A percentile compares a stretch with the other conserved stretches of the same genome.
Evolutionary conservation across 2,797 vertebrate species (phyloP).

Genomic region (Rhadinocentrus ornatus): DNA sequence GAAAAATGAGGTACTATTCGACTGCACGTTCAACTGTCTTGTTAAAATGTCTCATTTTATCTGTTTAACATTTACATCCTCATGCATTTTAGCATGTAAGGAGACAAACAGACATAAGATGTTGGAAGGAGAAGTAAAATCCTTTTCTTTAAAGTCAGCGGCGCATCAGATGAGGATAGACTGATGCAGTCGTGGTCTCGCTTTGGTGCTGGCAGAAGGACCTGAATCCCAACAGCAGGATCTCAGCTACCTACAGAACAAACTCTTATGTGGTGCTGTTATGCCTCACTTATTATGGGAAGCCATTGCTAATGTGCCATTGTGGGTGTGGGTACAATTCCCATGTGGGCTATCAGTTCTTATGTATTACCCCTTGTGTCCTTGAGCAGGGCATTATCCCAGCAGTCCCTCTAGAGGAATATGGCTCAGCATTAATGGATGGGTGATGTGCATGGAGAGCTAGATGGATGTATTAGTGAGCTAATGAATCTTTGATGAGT

Average conservation of each 20-base stretch:
- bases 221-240: conserved; percentile 58
- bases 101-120: conserved; percentile 43
- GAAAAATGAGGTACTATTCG: conserved; percentile 27
- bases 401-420: conserved; percentile 60
- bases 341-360: conserved; percentile 72
- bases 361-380: conserved; percentile 71
- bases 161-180: conserved; percentile 40
- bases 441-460: conserved; percentile 60
- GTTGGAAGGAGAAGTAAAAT: not conserved
- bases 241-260: conserved; percentile 42
- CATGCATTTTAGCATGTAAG: conserved; percentile 24
- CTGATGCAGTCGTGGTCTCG: conserved; percentile 41
- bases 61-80: conserved; percentile 47
- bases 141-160: conserved; percentile 35
- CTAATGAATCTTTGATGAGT: conserved; percentile 81
- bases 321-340: conserved; percentile 76
- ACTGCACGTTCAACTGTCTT: conserved; percentile 11
- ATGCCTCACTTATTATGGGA: conserved; percentile 58
- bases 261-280: conserved; percentile 52
- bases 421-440: conserved; percentile 68
- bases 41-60: conserved; percentile 19
- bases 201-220: conserved; percentile 31
- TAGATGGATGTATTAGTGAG: conserved; percentile 75
- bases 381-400: conserved; percentile 77
- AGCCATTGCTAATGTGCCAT: conserved; percentile 63